Conservation (phyloP, 2,797 vertebrate genomes). For the Somateria mollissima region DNA sequence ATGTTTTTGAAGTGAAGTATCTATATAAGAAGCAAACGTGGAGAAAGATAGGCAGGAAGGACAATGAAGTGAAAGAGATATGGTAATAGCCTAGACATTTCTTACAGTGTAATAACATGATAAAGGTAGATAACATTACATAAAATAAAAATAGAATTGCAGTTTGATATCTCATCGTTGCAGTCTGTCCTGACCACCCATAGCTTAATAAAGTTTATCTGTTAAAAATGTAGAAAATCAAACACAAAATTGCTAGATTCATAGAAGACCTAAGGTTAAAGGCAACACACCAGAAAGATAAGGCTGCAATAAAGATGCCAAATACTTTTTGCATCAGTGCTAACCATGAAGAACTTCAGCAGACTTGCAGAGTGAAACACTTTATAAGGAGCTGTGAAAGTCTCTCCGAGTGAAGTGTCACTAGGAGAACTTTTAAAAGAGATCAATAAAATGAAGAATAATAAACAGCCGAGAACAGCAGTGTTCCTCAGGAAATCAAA, state of each 20-base stretch:
- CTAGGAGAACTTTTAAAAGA: not conserved
- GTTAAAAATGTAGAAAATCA: not conserved
- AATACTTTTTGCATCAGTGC: not conserved
- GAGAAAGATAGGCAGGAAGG: not conserved
- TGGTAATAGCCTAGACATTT: not conserved
- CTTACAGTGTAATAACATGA: not conserved
- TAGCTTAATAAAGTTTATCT: not conserved
- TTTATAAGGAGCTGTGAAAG: not conserved
- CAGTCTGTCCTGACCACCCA: not conserved
- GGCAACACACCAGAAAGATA: not conserved
- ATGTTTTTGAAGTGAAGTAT: not conserved
- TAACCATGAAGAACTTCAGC: not conserved
- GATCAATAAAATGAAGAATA: not conserved
- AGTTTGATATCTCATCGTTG: not conserved
- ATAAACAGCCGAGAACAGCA: not conserved
- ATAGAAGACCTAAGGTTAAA: not conserved
- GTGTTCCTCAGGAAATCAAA: not conserved
- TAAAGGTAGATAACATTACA: not conserved
- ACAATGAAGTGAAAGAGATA: not conserved
- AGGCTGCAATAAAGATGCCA: not conserved
- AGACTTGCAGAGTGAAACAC: not conserved
- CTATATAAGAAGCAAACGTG: not conserved
- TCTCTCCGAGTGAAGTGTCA: not conserved
- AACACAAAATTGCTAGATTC: not conserved
- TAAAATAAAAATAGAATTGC: not conserved